These are phyloP conservation scores for Thymelicus sylvestris DNA, from an alignment of 2,888 invertebrate species.

Conservation along the genomic window DNA sequence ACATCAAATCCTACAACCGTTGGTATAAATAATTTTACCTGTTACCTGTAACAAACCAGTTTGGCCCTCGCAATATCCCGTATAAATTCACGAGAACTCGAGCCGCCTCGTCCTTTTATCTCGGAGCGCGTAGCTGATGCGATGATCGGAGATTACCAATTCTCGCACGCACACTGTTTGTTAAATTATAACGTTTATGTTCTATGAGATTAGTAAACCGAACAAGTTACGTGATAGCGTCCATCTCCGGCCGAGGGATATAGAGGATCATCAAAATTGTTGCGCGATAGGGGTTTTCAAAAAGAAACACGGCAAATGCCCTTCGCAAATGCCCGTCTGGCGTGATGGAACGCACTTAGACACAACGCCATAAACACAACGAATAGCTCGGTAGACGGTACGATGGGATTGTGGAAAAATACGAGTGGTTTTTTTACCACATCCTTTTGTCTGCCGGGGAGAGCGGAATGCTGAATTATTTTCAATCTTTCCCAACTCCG, in stretches of 20 bases:
- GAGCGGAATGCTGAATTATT: slow-evolving; percentile 16
- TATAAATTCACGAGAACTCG: slow-evolving; percentile 61
- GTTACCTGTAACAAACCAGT: slow-evolving; percentile 80
- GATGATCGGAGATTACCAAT: slow-evolving; percentile 44
- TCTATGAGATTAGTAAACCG: slow-evolving; percentile 38
- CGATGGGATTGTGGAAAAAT: slow-evolving; percentile 60
- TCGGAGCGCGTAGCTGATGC: slow-evolving; percentile 48
- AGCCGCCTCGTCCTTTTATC: slow-evolving; percentile 57
- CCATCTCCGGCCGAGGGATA: slow-evolving; percentile 57
- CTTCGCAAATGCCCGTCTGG: slow-evolving; percentile 46
- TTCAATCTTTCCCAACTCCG: background rate
- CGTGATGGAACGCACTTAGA: slow-evolving; percentile 64
- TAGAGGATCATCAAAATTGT: slow-evolving; percentile 53
- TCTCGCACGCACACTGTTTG: slow-evolving; percentile 43
- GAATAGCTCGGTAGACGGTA: slow-evolving; percentile 50
- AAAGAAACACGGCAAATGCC: slow-evolving; percentile 53
- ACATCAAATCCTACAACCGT: slow-evolving; percentile 47
- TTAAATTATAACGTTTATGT: slow-evolving; percentile 44
- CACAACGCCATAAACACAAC: slow-evolving; percentile 49
- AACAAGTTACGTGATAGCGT: slow-evolving; percentile 52
- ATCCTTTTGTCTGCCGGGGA: slow-evolving; percentile 1
- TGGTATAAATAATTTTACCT: slow-evolving; percentile 79
- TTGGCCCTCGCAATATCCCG: slow-evolving; percentile 61
- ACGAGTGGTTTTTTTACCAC: background rate
- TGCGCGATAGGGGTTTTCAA: slow-evolving; percentile 54